Base-by-base conservation (phyloP, 2,888 invertebrate species). In the Aproaerema taeniolella region DNA sequence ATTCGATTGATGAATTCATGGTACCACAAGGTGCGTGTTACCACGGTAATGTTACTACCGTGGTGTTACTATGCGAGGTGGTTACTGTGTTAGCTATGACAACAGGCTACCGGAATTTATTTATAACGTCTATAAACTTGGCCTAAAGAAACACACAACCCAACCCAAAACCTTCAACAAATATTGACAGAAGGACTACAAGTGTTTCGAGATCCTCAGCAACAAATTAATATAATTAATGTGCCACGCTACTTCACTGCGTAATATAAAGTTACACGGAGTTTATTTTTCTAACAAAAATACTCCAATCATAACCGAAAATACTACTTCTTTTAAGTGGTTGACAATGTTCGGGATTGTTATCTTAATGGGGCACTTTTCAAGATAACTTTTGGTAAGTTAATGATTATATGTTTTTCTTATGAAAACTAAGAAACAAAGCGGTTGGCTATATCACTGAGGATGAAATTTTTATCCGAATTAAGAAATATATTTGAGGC, bases 81-180 rank as follows among this genome's bases (percentile, higher is more conserved):
- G 59, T 58, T 58, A 58, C 61, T 58, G 54, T 46, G 50, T 47
- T 47, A 51, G 47, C 49, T 47, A 55, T 50, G 53, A 50, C 40
- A 33, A 24, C 39, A 44, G 44, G 46, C 45, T 42, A 34, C 38
- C 40, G 30, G 49, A 46, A 50, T 46, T 60, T 60, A 67, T 67
- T 66, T 66, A 67, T 55, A 47, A 47, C 45, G 46, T 39, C 52
- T 45, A 60, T 67, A 59, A 68, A 62, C 47, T 41, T 48, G 29
- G 46, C 35, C 24, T 39, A 32, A 17, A 38, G 44, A 48, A 39
- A 49, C 28, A 49, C 28, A 51, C 42, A 37, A 40, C 36, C 36
- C 32, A 41, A 46, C 34, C 48, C 42, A 46, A 46, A 45, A 48
- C 45, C 41, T 44, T 38, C 36, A 37, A 46, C 43, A 38, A 49